These are phyloP conservation scores for Diogma glabrata DNA, from an alignment of 2,888 invertebrate genomes.

Conservation along the genomic window DNA sequence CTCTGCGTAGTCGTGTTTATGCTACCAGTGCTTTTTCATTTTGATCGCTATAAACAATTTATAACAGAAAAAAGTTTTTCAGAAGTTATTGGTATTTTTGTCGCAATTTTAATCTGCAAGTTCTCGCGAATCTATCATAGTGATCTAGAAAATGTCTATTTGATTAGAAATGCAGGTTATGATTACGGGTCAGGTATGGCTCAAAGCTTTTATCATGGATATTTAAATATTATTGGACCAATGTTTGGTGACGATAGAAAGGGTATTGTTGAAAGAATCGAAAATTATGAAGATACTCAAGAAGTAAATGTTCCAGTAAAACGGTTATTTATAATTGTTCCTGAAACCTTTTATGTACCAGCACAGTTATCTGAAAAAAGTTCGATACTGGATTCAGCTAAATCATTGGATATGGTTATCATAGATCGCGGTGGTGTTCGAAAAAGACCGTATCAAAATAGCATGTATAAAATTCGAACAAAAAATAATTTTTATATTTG, in stretches of 20 bases:
- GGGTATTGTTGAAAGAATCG: slow-evolving; percentile 23
- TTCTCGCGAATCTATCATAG: too few species aligned
- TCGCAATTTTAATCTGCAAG: too few species aligned
- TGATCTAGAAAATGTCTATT: too few species aligned
- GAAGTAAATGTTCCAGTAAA: slow-evolving; percentile 42
- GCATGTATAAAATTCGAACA: slow-evolving; percentile 45
- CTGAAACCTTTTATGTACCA: slow-evolving; percentile 45
- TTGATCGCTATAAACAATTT: too few species aligned
- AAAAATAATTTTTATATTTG: slow-evolving; percentile 36
- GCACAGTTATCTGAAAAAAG: slow-evolving; percentile 36
- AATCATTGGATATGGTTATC: background rate
- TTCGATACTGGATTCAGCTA: background rate
- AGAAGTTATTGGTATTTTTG: too few species aligned
- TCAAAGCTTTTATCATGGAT: slow-evolving; percentile 51
- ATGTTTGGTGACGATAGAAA: slow-evolving; percentile 32
- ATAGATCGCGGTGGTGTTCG: slow-evolving; percentile 40
- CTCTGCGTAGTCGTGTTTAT: too few species aligned
- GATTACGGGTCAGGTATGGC: slow-evolving; percentile 55
- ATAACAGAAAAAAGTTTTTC: too few species aligned
- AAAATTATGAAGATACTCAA: slow-evolving; percentile 37
- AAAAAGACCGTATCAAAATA: slow-evolving; percentile 44
- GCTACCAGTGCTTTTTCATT: too few species aligned
- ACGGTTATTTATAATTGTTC: slow-evolving; percentile 48
- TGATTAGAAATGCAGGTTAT: too few species aligned
- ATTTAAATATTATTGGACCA: slow-evolving; percentile 45